Base-by-base conservation (phyloP, 2,888 invertebrate genomes). In the Entomobrya proxima region DNA sequence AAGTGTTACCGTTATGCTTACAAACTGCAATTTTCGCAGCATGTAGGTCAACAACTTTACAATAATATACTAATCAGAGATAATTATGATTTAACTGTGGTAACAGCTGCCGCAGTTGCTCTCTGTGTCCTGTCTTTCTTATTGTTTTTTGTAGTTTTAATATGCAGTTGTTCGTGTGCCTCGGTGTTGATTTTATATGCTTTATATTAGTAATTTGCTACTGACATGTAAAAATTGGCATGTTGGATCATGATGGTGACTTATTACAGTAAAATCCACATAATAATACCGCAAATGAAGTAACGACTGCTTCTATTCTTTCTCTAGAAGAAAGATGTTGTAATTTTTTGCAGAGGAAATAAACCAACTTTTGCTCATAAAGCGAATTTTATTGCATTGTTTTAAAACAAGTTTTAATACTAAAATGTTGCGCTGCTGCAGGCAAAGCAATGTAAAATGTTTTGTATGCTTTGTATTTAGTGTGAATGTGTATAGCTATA, bases 21-120 rank as follows among this genome's bases (percentile, higher is more conserved):
- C 11, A 64, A 15, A n/a, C n/a, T 69, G 72, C 47, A 72, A 44
- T 50, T 72, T 61, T 72, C 9, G 18, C 24, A 72, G 50, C 72
- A 83, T 83, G 83, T 83, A 83, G 83, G 83, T 83, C 83, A 83
- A 83, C 83, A 83, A 76, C 83, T 83, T 75, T 67, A 76, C 64
- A 80, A 52, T 80, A 55, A 80, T 80, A 69, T 69, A 40, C 47
- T 67, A 67, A 76, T 83, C 83, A 76, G 21, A 76, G 76, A 67
- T 83, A 83, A 83, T 76, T 83, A 50, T 75, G 76, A 83, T 76
- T 81, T 61, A 69, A 24, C 47, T 52, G 40, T 44, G 58, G 47
- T 44, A 44, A 47, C 21, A 72, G 72, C 72, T 30, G 72, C 47
- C 30, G 30, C 72, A 72, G 72, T 72, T 47, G 47, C 44, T 27